Conservation (phyloP, 2,113 vertebrate genomes). For the Oreocharis arfaki region DNA sequence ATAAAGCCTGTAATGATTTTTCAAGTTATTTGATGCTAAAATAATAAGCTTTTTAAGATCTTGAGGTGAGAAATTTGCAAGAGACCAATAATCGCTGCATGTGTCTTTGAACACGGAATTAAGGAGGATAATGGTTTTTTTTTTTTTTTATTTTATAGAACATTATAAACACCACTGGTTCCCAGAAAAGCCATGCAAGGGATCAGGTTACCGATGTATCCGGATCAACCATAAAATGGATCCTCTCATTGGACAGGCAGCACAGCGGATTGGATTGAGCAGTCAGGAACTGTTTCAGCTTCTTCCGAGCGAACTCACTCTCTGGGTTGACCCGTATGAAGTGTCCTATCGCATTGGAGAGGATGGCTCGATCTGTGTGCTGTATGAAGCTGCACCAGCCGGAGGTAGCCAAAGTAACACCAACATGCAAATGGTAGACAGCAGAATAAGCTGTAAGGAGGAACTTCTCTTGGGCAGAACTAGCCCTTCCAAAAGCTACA, state of each 20-base stretch:
- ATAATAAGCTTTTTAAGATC: neutral
- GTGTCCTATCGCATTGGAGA: conserved; percentile 98
- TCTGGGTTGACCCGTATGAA: conserved; percentile 98
- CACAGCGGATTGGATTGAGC: conserved; percentile 94
- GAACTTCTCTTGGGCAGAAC: conserved; percentile 94
- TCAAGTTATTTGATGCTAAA: neutral
- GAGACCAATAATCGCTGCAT: rapidly evolving
- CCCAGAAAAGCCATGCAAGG: conserved; percentile 96
- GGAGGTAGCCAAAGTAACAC: conserved; percentile 73
- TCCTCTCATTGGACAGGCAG: conserved; percentile 95
- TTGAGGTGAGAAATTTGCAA: neutral
- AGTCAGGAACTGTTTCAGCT: conserved; percentile 97
- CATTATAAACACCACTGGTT: conserved; percentile 99
- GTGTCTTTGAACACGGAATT: neutral
- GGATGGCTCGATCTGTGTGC: conserved; percentile 98
- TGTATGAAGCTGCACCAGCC: conserved; percentile 91
- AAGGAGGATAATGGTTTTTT: conserved; percentile 37
- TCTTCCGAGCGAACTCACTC: conserved; percentile 97
- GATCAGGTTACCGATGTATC: conserved; percentile 98
- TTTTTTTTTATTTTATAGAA: conserved; percentile 74
- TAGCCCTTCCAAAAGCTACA: conserved; percentile 97
- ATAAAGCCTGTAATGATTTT: neutral
- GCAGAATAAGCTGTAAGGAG: conserved; percentile 98
- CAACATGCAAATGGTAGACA: conserved; percentile 89
- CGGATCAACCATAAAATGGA: conserved; percentile 99